These are phyloP conservation scores for Erynnis tages DNA, from an alignment of 2,888 invertebrate genomes.

Conservation along the genomic window DNA sequence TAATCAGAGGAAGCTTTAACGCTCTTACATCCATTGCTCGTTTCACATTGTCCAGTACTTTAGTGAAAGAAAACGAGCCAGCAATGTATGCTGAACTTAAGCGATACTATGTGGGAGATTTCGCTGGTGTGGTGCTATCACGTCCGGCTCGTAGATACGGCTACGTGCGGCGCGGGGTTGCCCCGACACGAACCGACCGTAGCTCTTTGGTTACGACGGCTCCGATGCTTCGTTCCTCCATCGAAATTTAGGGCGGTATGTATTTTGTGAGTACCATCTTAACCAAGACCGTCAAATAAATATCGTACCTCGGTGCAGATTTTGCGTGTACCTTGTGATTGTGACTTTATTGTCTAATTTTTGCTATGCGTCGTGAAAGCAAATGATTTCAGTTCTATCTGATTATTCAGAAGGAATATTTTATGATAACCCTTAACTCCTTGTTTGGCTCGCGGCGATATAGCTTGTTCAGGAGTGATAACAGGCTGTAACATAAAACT, in stretches of 20 bases:
- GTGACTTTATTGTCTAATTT: too few species aligned
- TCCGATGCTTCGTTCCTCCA: background rate
- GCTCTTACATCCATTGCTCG: background rate
- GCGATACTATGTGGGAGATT: background rate
- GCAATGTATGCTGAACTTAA: background rate
- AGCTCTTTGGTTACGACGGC: constrained; percentile 3
- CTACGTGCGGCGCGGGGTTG: constrained; percentile 17
- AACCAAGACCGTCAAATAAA: too few species aligned
- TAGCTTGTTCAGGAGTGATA: too few species aligned
- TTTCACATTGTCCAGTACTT: background rate
- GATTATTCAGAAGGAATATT: too few species aligned
- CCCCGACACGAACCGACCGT: constrained; percentile 11
- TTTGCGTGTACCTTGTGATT: too few species aligned
- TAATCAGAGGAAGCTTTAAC: background rate
- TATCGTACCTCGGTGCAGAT: too few species aligned
- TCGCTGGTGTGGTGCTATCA: constrained; percentile 7
- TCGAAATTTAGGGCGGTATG: background rate
- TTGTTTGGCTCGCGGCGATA: too few species aligned
- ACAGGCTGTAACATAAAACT: too few species aligned
- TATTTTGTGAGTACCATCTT: too few species aligned
- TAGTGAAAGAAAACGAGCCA: background rate
- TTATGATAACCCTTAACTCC: too few species aligned
- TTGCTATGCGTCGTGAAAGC: too few species aligned
- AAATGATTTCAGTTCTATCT: too few species aligned
- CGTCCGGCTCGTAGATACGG: constrained; percentile 13